phyloP scores from a whole-genome alignment of 1,140 invertebrate species.

The Neodiprion pinetum region DNA sequence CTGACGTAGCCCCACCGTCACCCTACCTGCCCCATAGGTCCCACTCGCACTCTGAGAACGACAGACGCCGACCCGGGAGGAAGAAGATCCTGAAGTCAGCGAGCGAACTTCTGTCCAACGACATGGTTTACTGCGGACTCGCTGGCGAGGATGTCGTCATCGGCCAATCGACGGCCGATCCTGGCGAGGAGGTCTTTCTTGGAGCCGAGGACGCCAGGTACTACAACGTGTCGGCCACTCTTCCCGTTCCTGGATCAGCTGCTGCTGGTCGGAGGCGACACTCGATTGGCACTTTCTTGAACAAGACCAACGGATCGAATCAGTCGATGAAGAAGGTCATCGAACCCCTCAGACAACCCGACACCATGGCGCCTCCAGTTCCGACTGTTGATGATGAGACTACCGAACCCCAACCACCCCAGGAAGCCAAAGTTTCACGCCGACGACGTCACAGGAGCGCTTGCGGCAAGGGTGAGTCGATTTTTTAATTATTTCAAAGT shows the following conservation, averaged over 20 bases:
- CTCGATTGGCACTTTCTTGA: constrained; percentile 64
- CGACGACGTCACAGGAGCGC: constrained; percentile 40
- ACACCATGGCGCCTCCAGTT: constrained; percentile 42
- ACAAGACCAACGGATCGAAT: constrained; percentile 11
- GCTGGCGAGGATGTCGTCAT: constrained; percentile 37
- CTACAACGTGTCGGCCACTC: constrained; percentile 60
- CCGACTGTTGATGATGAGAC: constrained; percentile 36
- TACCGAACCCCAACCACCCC: constrained; percentile 25
- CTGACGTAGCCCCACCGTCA: constrained; percentile 65
- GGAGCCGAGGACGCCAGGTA: constrained; percentile 57
- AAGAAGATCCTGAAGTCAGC: constrained; percentile 51
- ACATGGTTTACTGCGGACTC: constrained; percentile 57
- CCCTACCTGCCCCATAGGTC: constrained; percentile 55
- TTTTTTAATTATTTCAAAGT: neutral
- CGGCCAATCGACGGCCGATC: constrained; percentile 44
- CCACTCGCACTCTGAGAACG: constrained; percentile 55
- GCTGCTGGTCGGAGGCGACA: constrained; percentile 56
- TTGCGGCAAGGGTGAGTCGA: constrained; percentile 37
- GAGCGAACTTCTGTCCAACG: constrained; percentile 53
- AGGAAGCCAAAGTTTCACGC: constrained; percentile 19
- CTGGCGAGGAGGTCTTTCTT: constrained; percentile 55
- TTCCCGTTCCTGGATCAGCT: constrained; percentile 39
- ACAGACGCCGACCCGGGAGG: constrained; percentile 40
- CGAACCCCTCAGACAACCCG: constrained; percentile 34
- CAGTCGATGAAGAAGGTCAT: neutral